These are phyloP conservation scores for Stichopus horrens DNA, from an alignment of 53 echinoderm and acorn worm genomes.

Conservation along the genomic window DNA sequence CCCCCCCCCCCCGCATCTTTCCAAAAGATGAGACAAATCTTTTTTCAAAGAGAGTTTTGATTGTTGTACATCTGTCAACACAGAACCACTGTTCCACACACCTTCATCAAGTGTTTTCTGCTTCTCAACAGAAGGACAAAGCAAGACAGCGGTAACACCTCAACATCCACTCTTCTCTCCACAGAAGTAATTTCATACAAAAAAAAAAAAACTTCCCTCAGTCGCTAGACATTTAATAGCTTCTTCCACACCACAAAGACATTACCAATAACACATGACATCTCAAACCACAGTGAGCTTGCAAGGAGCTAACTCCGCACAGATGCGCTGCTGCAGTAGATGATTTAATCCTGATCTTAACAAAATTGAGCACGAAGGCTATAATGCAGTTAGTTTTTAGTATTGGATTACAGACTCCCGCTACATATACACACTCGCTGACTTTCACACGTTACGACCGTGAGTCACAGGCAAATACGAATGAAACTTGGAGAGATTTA, in stretches of 20 bases:
- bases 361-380: not conserved
- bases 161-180: not conserved
- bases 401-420: not conserved
- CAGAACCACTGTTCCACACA: not conserved
- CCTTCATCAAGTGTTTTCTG: not conserved
- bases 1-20: no score
- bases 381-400: not conserved
- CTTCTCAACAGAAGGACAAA: not conserved
- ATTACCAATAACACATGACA: no score
- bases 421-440: not conserved
- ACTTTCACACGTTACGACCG: not conserved
- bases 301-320: no score
- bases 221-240: not conserved
- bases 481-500: not conserved
- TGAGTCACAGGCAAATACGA: not conserved
- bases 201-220: not conserved
- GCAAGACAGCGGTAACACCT: not conserved
- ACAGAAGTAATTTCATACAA: not conserved
- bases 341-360: not conserved
- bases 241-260: not conserved
- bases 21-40: no score
- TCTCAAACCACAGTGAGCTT: no score
- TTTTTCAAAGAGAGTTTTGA: no score
- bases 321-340: no score
- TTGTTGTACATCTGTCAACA: not conserved